Base-by-base conservation (phyloP, 2,797 vertebrate species). In the Crenuchus spilurus region DNA sequence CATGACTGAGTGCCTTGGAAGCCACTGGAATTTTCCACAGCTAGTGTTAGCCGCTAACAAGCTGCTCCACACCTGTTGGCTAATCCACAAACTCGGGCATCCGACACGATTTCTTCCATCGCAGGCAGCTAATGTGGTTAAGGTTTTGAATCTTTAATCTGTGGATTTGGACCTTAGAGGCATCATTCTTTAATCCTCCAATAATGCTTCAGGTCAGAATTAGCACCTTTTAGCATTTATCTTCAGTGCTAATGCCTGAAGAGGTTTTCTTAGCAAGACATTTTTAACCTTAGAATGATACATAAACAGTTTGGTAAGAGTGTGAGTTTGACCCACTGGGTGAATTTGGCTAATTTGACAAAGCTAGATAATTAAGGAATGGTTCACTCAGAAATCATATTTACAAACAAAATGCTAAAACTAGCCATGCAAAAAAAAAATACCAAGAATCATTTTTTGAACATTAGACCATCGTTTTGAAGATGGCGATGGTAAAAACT, bases 101-200 rank as follows among this genome's bases (percentile, higher is more conserved):
- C 79, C 74, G 70, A 83, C 91, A 90, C 87, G 84, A 82, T 81
- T 87, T 66, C 75, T 72, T 74, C 74, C 61, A 52, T 76, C 66
- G 62, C 83, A 33, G 80, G 83, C 84, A 72, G 85, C 82, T 88
- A 90, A 91, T 81, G 69, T 70, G 62, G 82, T 89, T 89, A 89
- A 68, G 70, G 28, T 52, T 33, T 37, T 41, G 39, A 74, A 48
- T 18, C 37, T 64, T 54, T 54, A 52, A 62, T 52, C 26, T 63
- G 16, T 35, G 72, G 74, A 55, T 57, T 41, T 61, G 39, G 35
- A 66, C 64, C 35, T 13, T 35, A 16, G 16, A 14, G 20, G 62
- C 11, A 10, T 60, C 62, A 39, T 61, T 22, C 35, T 39, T 37
- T 70, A 70, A 76, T 76, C 74, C 41, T 28, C 8, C 0, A 10